Base-by-base conservation (phyloP, 2,113 vertebrate genomes). In the Vimba vimba region DNA sequence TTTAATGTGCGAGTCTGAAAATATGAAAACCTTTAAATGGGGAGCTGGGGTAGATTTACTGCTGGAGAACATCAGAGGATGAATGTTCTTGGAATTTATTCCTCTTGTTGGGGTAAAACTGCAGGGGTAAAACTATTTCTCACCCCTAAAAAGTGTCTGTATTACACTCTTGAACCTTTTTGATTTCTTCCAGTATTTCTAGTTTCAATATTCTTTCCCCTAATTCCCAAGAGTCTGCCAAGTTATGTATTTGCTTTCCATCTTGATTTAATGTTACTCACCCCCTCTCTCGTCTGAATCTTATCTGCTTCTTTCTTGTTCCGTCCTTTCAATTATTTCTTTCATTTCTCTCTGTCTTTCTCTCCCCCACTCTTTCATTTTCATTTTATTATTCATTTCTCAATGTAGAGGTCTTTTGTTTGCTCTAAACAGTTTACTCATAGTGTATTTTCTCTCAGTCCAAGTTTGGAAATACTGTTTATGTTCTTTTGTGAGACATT, bases 41-140 rank as follows among this genome's bases (percentile, higher is more conserved):
- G 30, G 64, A 83, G 12, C 21, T 19, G 3, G 11, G 57, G 47
- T 57, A 43, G 81, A 36, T 83, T 39, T 83, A 57, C 50, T 83
- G 66, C 81, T 57, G 52, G 50, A 59, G 68, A 83, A 73, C 68
- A 73, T 83, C 81, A 83, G 66, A 83, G 27, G 23, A 71, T 21
- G 27, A 73, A 57, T 59, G 47, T 39, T 83, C 33, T 83, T 73
- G 62, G 15, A 52, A 82, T 82, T 13, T 50, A 66, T 80, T 80
- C 19, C 60, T 43, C 57, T 25, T 25, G 9, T 13, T 15, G 17
- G 17, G 15, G 17, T 82, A 17, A 68, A 68, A 36, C 43, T 52
- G 79, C 62, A 3, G 33, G 33, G 33, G 33, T 33, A 33, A 33
- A 33, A 33, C 33, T 33, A 11, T 45, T 55, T 82, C 77, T 60